Conservation (phyloP, 2,888 invertebrate genomes). For the Gisinianus flammeolus region DNA sequence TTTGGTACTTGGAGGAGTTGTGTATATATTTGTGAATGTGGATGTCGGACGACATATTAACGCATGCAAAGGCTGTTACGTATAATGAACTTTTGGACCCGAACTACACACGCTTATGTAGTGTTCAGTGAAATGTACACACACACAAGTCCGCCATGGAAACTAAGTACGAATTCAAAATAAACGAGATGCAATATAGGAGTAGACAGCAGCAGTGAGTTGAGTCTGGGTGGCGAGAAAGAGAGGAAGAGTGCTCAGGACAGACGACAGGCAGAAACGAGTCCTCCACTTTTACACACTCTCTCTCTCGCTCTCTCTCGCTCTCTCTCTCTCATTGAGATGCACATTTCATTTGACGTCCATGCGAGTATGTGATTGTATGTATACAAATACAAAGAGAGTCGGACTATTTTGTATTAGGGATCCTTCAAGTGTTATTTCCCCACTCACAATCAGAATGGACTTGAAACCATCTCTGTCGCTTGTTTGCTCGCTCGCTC, state of each 20-base stretch:
- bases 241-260: too few species aligned
- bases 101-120: too few species aligned
- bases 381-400: too few species aligned
- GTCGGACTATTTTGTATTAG: too few species aligned
- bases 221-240: too few species aligned
- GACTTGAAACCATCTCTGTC: not conserved
- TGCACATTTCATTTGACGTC: too few species aligned
- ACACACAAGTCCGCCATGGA: not conserved
- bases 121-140: too few species aligned
- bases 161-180: slow-evolving; percentile 17
- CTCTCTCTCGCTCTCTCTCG: too few species aligned
- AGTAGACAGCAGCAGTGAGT: not conserved
- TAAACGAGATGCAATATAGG: slow-evolving; percentile 25
- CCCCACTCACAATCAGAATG: slow-evolving; percentile 20
- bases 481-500: not conserved
- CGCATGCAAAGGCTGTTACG: not conserved
- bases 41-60: not conserved
- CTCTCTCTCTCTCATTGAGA: too few species aligned
- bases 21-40: not conserved
- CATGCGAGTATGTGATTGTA: too few species aligned
- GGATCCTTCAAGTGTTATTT: slow-evolving; percentile 31
- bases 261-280: slow-evolving; percentile 16
- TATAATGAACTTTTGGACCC: slow-evolving; percentile 13
- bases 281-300: too few species aligned
- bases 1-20: too few species aligned